Evolutionary conservation across 2,888 invertebrate species (phyloP).

Genomic region (Leucoptera coffeella): DNA sequence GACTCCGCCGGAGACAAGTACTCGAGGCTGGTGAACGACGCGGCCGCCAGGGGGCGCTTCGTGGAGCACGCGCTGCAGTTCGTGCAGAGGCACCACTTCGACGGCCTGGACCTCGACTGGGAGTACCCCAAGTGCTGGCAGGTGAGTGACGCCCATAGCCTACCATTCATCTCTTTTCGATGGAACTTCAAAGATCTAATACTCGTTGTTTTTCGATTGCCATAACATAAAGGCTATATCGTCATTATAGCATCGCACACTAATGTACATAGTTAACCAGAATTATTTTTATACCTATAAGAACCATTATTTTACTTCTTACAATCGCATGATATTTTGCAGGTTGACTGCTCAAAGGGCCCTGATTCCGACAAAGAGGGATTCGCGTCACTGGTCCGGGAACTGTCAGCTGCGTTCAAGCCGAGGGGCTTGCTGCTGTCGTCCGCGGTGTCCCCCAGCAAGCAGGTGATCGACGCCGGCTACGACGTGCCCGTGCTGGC

Average conservation of each 20-base stretch:
- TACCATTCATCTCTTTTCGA: too few relatives aligned
- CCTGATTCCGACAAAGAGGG: slow-evolving; percentile 76
- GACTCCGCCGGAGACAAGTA: slow-evolving; percentile 89
- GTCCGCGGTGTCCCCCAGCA: slow-evolving; percentile 82
- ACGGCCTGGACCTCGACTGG: slow-evolving; percentile 94
- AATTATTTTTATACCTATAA: too few relatives aligned
- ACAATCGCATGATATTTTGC: too few relatives aligned
- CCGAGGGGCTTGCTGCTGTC: slow-evolving; percentile 67
- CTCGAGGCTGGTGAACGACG: slow-evolving; percentile 74
- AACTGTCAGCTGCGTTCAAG: slow-evolving; percentile 61
- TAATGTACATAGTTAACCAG: too few relatives aligned
- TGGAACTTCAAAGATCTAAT: too few relatives aligned
- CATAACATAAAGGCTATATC: too few relatives aligned
- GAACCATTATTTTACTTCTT: too few relatives aligned
- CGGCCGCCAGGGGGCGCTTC: slow-evolving; percentile 65
- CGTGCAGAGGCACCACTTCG: slow-evolving; percentile 74
- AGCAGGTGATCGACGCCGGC: slow-evolving; percentile 78
- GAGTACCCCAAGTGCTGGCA: slow-evolving; percentile 91
- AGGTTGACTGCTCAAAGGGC: slow-evolving; percentile 82
- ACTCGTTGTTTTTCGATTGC: too few relatives aligned
- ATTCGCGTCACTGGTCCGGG: slow-evolving; percentile 68
- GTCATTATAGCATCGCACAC: too few relatives aligned
- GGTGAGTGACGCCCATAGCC: slow-evolving; percentile 36
- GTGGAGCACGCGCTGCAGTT: slow-evolving; percentile 70
- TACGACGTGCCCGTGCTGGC: slow-evolving; percentile 76